A percentile compares a stretch with the other conserved stretches of the same genome.
phyloP scores from a whole-genome alignment of 1,140 invertebrate species.

The Sitodiplosis mosellana region DNA sequence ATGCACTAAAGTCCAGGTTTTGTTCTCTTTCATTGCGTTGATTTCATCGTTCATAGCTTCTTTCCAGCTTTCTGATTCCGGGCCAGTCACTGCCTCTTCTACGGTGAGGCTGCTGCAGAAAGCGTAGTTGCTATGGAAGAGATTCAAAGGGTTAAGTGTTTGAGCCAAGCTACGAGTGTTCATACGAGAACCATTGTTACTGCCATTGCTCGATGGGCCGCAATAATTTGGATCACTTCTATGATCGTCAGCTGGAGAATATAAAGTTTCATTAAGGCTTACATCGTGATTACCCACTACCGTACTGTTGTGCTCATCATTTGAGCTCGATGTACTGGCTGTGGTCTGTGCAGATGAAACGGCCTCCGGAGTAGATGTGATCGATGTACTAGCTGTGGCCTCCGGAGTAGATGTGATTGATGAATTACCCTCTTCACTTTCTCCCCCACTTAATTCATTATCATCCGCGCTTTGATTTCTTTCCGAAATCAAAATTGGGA shows the following conservation, averaged over 20 bases:
- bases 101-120: no score
- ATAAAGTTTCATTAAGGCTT: not conserved
- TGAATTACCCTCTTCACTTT: not conserved
- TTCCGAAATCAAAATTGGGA: not conserved
- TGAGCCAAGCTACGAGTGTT: no score
- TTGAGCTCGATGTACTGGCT: not conserved
- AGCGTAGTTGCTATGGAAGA: no score
- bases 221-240: no score
- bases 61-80: conserved; percentile 6
- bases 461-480: not conserved
- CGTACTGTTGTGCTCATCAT: no score
- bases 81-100: conserved; percentile 2
- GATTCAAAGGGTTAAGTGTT: no score
- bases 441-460: not conserved
- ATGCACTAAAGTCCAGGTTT: conserved; percentile 10
- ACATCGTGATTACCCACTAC: not conserved
- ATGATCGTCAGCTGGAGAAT: not conserved
- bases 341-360: not conserved
- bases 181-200: no score
- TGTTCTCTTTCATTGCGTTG: conserved; percentile 6
- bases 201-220: no score
- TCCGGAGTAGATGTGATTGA: not conserved
- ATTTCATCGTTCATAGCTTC: conserved; percentile 8
- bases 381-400: no score
- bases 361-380: no score